phyloP scores from a whole-genome alignment of 2,888 invertebrate species.

The Caenorhabditis macrosperma region DNA sequence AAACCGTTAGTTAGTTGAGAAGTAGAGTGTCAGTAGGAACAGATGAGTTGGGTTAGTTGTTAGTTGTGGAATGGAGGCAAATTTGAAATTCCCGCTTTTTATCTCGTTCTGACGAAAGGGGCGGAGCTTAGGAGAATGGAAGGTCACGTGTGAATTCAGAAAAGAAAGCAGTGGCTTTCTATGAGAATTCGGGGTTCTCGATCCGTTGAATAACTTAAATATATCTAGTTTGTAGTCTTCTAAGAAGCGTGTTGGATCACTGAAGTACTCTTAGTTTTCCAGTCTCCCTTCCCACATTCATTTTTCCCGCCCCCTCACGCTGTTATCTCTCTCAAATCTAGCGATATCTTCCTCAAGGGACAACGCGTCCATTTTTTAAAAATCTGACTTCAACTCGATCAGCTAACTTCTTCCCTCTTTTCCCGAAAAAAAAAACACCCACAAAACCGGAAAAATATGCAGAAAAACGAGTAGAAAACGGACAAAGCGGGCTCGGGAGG shows the following conservation, averaged over 20 bases:
- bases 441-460: neutral
- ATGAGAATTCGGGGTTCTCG: too few relatives aligned
- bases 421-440: neutral
- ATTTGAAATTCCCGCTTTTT: neutral
- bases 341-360: too few relatives aligned
- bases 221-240: too few relatives aligned
- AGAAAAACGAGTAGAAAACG: neutral
- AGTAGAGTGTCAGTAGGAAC: neutral
- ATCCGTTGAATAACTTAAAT: too few relatives aligned
- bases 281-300: too few relatives aligned
- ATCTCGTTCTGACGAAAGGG: neutral
- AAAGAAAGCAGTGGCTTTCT: neutral
- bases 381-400: neutral
- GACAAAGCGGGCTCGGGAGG: neutral
- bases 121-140: neutral
- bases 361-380: neutral
- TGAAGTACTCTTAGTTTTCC: too few relatives aligned
- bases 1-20: neutral
- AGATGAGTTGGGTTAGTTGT: too few relatives aligned
- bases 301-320: too few relatives aligned
- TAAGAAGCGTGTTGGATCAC: too few relatives aligned
- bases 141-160: neutral
- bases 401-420: neutral
- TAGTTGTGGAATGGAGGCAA: neutral
- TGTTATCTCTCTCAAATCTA: too few relatives aligned